phyloP scores from a whole-genome alignment of 2,113 vertebrate species.

The Halcyon malimbica region DNA sequence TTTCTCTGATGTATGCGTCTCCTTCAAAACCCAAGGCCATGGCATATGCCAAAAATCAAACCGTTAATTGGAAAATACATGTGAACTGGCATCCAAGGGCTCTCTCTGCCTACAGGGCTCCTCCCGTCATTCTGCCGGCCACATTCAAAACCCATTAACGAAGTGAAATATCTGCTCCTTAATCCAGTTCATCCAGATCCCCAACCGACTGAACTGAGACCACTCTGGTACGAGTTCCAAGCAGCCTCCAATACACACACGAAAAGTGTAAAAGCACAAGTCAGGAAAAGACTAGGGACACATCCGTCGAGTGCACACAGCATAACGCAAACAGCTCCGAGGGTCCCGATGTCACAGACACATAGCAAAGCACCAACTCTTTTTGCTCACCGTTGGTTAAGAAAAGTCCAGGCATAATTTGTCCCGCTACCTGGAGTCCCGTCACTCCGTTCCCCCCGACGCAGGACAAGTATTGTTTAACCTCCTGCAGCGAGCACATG shows the following conservation, averaged over 20 bases:
- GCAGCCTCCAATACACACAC: neutral
- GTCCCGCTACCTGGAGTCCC: neutral
- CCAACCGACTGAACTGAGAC: slow-evolving; percentile 19
- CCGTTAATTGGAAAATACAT: slow-evolving; percentile 56
- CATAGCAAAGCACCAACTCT: neutral
- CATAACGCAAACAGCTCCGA: neutral
- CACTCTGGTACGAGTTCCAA: neutral
- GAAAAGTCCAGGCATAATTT: neutral
- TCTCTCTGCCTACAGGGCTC: neutral
- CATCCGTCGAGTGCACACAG: neutral
- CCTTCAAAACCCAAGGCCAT: slow-evolving; percentile 63
- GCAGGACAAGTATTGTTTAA: neutral
- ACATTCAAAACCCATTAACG: slow-evolving; percentile 60
- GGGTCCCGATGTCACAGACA: neutral
- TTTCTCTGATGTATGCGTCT: slow-evolving; percentile 48
- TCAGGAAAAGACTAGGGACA: neutral
- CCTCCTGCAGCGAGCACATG: neutral
- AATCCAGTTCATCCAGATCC: slow-evolving; percentile 25
- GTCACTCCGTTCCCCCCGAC: neutral
- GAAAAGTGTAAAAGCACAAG: neutral
- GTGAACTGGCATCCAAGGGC: slow-evolving; percentile 47
- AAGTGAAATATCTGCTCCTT: slow-evolving; percentile 48
- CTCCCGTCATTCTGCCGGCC: neutral
- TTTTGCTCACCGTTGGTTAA: neutral
- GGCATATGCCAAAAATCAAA: slow-evolving; percentile 63